Percentiles rank a stretch among this genome's conserved stretches.
phyloP scores from a whole-genome alignment of 1,140 invertebrate species.

The Pogonomyrmex californicus region DNA sequence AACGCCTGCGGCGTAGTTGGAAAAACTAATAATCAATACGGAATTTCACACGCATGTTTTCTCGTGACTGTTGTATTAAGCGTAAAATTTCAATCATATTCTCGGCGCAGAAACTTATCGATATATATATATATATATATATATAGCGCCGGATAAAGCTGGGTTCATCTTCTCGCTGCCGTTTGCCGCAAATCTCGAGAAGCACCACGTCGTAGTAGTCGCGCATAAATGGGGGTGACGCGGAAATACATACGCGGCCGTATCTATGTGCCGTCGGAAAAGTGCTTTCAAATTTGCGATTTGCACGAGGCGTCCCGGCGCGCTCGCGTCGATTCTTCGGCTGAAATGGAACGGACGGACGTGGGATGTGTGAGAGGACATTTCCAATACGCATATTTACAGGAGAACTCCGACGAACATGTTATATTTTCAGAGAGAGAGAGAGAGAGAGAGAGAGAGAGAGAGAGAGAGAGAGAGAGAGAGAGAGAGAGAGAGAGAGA shows the following conservation, averaged over 20 bases:
- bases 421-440: conserved; percentile 68
- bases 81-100: conserved; percentile 56
- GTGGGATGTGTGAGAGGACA: conserved; percentile 25
- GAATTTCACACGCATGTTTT: conserved; percentile 33
- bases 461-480: neutral
- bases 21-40: conserved; percentile 47
- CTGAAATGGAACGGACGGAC: conserved; percentile 65
- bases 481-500: neutral
- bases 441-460: conserved; percentile 27
- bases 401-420: conserved; percentile 17
- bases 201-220: conserved; percentile 17
- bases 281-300: conserved; percentile 73
- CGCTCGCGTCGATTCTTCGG: conserved; percentile 54
- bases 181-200: conserved; percentile 59
- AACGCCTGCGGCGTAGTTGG: neutral
- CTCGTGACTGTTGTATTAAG: conserved; percentile 12
- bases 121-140: neutral
- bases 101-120: conserved; percentile 43
- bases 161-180: conserved; percentile 52
- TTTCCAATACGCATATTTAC: conserved; percentile 72
- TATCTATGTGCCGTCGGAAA: conserved; percentile 45
- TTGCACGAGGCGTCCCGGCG: conserved; percentile 51
- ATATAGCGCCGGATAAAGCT: conserved; percentile 56
- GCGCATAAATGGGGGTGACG: conserved; percentile 48
- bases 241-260: conserved; percentile 46